Conservation (phyloP, 2,888 invertebrate species). For the Epinotia demarniana region DNA sequence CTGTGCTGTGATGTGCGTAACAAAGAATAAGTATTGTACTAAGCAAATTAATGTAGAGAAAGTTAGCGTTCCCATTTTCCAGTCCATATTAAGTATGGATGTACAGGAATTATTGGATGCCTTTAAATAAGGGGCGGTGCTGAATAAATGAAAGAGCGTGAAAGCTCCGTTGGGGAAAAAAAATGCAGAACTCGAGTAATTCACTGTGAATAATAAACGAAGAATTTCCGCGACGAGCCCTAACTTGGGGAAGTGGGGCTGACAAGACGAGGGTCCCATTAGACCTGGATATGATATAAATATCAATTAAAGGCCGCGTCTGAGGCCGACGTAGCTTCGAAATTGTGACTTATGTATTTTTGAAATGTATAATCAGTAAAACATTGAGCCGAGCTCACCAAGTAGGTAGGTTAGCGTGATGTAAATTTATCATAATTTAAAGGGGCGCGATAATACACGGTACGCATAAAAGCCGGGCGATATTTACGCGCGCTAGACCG, state of each 20-base stretch:
- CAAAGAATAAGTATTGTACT: slow-evolving; percentile 35
- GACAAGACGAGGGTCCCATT: slow-evolving; percentile 58
- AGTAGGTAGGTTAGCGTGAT: neutral
- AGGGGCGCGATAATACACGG: slow-evolving; percentile 10
- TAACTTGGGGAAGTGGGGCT: slow-evolving; percentile 59
- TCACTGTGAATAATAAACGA: slow-evolving; percentile 79
- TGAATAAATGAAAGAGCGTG: slow-evolving; percentile 76
- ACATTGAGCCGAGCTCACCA: neutral
- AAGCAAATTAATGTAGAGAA: slow-evolving; percentile 47
- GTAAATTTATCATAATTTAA: slow-evolving; percentile 20
- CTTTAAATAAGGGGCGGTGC: slow-evolving; percentile 63
- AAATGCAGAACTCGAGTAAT: slow-evolving; percentile 73
- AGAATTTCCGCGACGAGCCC: slow-evolving; percentile 62
- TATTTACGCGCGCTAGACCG: slow-evolving; percentile 24
- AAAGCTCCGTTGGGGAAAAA: slow-evolving; percentile 67
- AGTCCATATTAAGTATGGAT: slow-evolving; percentile 55
- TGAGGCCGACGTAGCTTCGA: slow-evolving; percentile 7
- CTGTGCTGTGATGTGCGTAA: slow-evolving; percentile 21
- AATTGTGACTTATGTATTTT: slow-evolving; percentile 33
- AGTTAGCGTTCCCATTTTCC: slow-evolving; percentile 50
- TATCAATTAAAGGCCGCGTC: slow-evolving; percentile 55
- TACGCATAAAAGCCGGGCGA: neutral
- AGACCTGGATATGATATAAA: slow-evolving; percentile 60
- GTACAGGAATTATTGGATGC: slow-evolving; percentile 61
- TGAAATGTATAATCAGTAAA: neutral